These are phyloP conservation scores for Archips xylosteana DNA, from an alignment of 2,888 invertebrate genomes.

Conservation along the genomic window DNA sequence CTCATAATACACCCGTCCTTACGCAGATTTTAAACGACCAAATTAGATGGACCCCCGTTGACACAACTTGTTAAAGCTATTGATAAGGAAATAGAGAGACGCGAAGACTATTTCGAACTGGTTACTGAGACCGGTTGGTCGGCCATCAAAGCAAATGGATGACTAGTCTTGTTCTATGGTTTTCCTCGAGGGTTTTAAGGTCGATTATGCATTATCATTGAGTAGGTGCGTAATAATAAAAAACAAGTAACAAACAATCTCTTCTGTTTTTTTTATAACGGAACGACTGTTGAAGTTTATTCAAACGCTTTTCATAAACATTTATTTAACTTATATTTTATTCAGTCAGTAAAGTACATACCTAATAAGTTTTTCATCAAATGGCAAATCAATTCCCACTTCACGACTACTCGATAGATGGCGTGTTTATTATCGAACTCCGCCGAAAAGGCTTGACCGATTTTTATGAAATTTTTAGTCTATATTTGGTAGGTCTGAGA, in stretches of 20 bases:
- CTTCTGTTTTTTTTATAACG: not conserved
- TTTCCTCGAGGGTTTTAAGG: constrained; percentile 23
- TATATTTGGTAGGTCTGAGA: no score
- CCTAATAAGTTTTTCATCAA: no score
- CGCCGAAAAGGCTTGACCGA: no score
- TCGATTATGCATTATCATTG: not conserved
- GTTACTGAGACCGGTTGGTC: constrained; percentile 44
- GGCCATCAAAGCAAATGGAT: constrained; percentile 17
- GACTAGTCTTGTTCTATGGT: constrained; percentile 22
- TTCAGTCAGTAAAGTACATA: no score
- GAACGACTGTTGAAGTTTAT: not conserved
- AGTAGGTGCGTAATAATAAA: not conserved
- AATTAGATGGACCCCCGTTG: constrained; percentile 20
- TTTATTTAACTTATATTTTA: no score
- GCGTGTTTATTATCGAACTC: no score
- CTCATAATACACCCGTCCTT: constrained; percentile 18
- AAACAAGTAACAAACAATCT: not conserved
- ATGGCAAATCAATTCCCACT: no score
- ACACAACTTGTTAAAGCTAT: constrained; percentile 7
- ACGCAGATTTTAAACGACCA: constrained; percentile 18
- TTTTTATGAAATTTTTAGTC: no score
- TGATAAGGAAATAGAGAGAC: constrained; percentile 36
- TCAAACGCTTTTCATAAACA: not conserved
- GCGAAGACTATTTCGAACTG: constrained; percentile 30
- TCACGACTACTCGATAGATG: no score